Evolutionary conservation across 2,113 vertebrate genomes (phyloP), one percentile per base, ranked within the genome.

Genomic region (Junco hyemalis): DNA sequence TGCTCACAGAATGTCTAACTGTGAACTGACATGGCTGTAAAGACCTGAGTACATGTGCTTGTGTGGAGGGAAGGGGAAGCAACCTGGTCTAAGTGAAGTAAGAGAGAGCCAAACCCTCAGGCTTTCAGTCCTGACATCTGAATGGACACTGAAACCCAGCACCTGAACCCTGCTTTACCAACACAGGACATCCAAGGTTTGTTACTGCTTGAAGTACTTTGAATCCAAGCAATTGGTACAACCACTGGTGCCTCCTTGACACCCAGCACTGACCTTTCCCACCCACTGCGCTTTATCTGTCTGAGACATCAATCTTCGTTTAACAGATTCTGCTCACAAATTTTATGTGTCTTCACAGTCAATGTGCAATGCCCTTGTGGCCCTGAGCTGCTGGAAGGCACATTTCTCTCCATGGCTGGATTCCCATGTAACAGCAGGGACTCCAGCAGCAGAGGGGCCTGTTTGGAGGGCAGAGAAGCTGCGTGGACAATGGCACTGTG

Each of bases 401-500:
- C 23, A 6, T 50, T 88, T 79, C 35, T 68, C 11, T 90, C n/a
- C 2, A 1, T 14, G 47, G 9, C 36, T 65, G 38, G 51, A 47
- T 68, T 93, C 31, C 24, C 48, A 28, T 80, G 64, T 11, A 53
- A 5, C 15, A 35, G 38, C 7, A 0, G 0, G 9, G 33, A 69
- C 15, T 64, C 17, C 77, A 56, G 63, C 21, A 86, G 59, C 40
- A 86, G 36, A 44, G 12, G 35, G 36, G 54, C 33, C 18, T 56
- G 18, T 10, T 26, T 80, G 45, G 40, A 83, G 25, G 5, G 35
- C 9, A 59, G 14, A 42, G 7, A 54, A 14, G 6, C 17, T 2
- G 2, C 0, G 0, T 45, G 48, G 44, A 42, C 11, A 4, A 9
- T 29, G 54, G 18, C 2, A 4, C 5, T 16, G 22, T 35, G 11